A percentile compares a stretch with the other conserved stretches of the same genome.
These are phyloP conservation scores for Emydura subglobosa DNA, from an alignment of 2,113 vertebrate genomes.

Conservation along the genomic window DNA sequence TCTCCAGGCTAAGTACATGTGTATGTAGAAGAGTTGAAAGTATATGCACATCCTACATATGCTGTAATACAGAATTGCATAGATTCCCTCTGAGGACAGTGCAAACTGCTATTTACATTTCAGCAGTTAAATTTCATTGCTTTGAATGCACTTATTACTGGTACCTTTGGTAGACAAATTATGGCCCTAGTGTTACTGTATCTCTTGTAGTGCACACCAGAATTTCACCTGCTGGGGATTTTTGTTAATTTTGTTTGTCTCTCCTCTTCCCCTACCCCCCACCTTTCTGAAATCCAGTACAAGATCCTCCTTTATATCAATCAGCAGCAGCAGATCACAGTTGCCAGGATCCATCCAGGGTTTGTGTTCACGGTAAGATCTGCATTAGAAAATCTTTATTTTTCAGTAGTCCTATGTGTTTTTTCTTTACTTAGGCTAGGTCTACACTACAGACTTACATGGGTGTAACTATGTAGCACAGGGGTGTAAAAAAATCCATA, in stretches of 20 bases:
- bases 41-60: background rate
- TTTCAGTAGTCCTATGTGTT: background rate
- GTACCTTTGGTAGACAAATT: background rate
- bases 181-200: background rate
- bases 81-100: background rate
- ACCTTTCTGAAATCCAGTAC: slow-evolving; percentile 85
- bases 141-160: background rate
- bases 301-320: slow-evolving; percentile 94
- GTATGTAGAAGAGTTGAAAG: background rate
- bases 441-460: background rate
- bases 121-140: background rate
- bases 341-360: slow-evolving; percentile 87
- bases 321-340: slow-evolving; percentile 91
- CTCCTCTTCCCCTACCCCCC: background rate
- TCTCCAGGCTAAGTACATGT: background rate
- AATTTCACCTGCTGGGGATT: background rate
- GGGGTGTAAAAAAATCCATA: background rate
- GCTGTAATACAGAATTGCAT: background rate
- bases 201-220: background rate
- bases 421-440: background rate
- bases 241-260: slow-evolving; percentile 24
- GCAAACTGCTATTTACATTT: background rate
- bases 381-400: background rate
- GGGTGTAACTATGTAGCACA: background rate
- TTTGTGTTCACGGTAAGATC: slow-evolving; percentile 91